phyloP scores from a whole-genome alignment of 2,888 invertebrate genomes.

The Lithophane socia region DNA sequence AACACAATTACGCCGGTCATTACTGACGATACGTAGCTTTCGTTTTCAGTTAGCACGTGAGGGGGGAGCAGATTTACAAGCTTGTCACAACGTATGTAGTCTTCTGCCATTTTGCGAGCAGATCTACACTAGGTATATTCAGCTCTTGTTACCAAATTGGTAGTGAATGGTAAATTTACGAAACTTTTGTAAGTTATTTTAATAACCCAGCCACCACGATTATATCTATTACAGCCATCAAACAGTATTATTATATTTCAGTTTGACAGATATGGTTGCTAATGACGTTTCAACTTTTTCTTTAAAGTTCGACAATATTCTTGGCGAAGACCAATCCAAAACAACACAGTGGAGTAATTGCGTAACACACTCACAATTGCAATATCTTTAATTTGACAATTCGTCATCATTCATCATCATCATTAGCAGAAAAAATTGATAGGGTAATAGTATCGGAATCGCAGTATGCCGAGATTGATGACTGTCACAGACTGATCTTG shows the following conservation, averaged over 20 bases:
- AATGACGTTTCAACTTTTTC: background rate
- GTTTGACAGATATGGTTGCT: background rate
- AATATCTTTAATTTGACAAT: too few species aligned
- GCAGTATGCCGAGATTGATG: too few species aligned
- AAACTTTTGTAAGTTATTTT: too few species aligned
- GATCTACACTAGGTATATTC: too few species aligned
- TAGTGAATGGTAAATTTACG: background rate
- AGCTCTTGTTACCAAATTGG: background rate
- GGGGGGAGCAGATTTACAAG: background rate
- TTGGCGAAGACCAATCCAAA: background rate
- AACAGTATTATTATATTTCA: background rate
- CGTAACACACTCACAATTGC: too few species aligned
- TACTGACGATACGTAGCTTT: slow-evolving; percentile 47
- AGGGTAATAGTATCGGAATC: too few species aligned
- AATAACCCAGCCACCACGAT: too few species aligned
- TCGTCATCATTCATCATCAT: too few species aligned
- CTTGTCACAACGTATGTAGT: background rate
- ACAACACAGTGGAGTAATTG: too few species aligned
- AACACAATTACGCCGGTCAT: slow-evolving; percentile 50
- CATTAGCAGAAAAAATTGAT: too few species aligned
- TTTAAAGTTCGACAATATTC: background rate
- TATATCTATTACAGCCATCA: background rate
- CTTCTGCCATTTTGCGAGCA: background rate
- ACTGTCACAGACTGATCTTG: too few species aligned
- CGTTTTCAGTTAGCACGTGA: slow-evolving; percentile 27